Evolutionary conservation across 2,888 invertebrate species (phyloP).

Genomic region (Dione vanillae): DNA sequence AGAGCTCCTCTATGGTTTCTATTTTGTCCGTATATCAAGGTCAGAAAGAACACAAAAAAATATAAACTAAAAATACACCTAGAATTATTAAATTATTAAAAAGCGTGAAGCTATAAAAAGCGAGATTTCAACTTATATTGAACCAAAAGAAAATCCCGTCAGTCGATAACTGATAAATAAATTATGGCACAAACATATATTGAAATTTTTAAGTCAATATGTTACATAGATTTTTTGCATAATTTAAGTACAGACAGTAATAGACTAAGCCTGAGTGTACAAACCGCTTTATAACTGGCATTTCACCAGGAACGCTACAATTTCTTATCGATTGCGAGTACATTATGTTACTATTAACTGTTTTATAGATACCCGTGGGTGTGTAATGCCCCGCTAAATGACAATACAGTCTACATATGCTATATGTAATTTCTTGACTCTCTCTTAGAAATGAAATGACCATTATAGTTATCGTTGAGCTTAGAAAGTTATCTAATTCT

Average conservation of each 20-base stretch:
- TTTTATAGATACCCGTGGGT: slow-evolving; percentile 56
- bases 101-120: too few species aligned
- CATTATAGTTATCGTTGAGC: slow-evolving; percentile 32
- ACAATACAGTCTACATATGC: slow-evolving; percentile 42
- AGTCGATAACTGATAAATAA: too few species aligned
- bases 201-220: too few species aligned
- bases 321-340: slow-evolving; percentile 57
- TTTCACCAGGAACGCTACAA: slow-evolving; percentile 57
- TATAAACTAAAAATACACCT: too few species aligned
- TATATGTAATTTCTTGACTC: slow-evolving; percentile 39
- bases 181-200: too few species aligned
- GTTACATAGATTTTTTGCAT: neutral
- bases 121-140: too few species aligned
- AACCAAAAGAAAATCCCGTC: too few species aligned
- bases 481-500: slow-evolving; percentile 38
- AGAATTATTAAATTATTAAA: too few species aligned
- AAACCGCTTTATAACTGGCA: slow-evolving; percentile 48
- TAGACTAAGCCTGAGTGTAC: slow-evolving; percentile 35
- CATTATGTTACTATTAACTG: slow-evolving; percentile 64
- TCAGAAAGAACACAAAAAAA: too few species aligned
- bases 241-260: neutral
- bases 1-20: too few species aligned
- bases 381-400: slow-evolving; percentile 56
- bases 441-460: slow-evolving; percentile 37
- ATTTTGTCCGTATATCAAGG: too few species aligned